Conservation (phyloP, 92 coral and sea anemone genomes). For the Epizoanthus ramosus region DNA sequence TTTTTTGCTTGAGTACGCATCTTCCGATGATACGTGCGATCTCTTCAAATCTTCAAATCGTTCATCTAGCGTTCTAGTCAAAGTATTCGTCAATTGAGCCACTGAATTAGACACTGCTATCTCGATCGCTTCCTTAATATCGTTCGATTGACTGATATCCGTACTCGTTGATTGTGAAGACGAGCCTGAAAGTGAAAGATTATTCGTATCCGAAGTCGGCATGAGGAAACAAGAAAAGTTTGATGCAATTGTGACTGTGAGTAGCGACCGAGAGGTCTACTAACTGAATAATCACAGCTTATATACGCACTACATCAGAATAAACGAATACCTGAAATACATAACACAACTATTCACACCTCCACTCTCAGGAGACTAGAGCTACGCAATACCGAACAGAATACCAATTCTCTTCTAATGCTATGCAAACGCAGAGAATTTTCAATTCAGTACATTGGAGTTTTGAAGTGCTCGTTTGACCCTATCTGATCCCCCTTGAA, state of each 20-base stretch:
- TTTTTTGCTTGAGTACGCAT: neutral
- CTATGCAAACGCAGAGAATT: too few relatives aligned
- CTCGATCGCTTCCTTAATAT: slow-evolving; percentile 7
- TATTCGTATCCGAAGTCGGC: too few relatives aligned
- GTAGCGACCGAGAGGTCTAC: slow-evolving; percentile 25
- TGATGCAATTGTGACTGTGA: slow-evolving; percentile 5
- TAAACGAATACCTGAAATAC: too few relatives aligned
- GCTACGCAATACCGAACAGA: too few relatives aligned
- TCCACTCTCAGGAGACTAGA: too few relatives aligned
- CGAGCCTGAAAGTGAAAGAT: too few relatives aligned
- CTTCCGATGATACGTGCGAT: neutral
- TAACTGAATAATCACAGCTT: slow-evolving; percentile 14
- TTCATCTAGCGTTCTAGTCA: neutral
- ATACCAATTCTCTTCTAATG: too few relatives aligned
- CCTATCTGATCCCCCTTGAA: neutral
- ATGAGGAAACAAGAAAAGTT: too few relatives aligned
- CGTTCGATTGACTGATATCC: too few relatives aligned
- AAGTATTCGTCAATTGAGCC: neutral
- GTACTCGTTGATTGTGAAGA: too few relatives aligned
- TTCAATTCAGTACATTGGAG: too few relatives aligned
- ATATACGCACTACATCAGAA: neutral
- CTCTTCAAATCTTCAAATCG: slow-evolving; percentile 8
- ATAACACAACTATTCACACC: too few relatives aligned
- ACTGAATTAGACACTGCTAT: neutral
- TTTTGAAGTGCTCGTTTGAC: neutral